These are phyloP conservation scores for Caloenas nicobarica DNA, from an alignment of 2,113 vertebrate genomes.

Conservation along the genomic window DNA sequence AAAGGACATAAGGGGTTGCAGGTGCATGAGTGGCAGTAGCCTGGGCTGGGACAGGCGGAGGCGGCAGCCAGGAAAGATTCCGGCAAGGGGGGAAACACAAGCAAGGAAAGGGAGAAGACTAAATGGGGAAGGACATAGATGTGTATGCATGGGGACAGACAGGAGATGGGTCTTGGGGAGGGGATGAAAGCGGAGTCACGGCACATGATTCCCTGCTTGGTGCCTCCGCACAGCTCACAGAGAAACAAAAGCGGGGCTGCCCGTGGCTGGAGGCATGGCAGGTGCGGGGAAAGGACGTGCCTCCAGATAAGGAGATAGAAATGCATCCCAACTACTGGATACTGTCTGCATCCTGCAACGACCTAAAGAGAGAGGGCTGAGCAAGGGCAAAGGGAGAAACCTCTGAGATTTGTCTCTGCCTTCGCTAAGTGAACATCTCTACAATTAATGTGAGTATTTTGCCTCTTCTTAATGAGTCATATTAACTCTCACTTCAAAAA, in stretches of 20 bases:
- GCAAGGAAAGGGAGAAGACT: background rate
- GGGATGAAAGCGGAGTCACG: background rate
- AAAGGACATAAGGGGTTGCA: background rate
- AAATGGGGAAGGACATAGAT: background rate
- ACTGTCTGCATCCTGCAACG: background rate
- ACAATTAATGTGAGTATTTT: background rate
- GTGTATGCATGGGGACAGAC: background rate
- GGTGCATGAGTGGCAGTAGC: background rate
- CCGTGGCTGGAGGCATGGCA: background rate
- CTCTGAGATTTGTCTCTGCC: accelerated
- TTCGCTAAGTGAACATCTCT: background rate
- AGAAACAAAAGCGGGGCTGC: background rate
- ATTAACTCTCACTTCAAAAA: background rate
- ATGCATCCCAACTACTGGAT: background rate
- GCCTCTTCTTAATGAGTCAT: background rate
- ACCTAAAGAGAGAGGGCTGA: background rate
- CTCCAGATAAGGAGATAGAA: slow-evolving; percentile 38
- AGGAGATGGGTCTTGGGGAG: background rate
- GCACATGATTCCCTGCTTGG: background rate
- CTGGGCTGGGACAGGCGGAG: background rate
- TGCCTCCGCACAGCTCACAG: background rate
- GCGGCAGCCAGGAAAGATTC: background rate
- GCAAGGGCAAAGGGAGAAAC: background rate
- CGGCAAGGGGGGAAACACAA: background rate
- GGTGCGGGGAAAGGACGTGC: background rate